Evolutionary conservation across 2,113 vertebrate species (phyloP).

Genomic region (Xiphophorus hellerii): DNA sequence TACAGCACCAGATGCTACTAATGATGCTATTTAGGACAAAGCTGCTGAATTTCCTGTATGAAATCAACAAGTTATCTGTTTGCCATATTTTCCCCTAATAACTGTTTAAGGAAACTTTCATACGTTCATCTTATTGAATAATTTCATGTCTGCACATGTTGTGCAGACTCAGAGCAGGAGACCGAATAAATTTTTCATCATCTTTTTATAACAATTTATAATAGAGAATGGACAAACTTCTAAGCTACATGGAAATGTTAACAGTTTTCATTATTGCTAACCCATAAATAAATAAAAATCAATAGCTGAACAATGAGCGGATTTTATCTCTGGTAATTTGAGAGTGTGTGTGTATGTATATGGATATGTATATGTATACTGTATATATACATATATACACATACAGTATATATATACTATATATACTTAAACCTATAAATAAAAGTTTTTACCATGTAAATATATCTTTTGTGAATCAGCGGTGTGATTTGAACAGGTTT

Average conservation of each 20-base stretch:
- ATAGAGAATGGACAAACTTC: neutral
- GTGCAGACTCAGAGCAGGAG: neutral
- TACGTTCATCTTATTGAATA: neutral
- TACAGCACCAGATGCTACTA: too few species aligned
- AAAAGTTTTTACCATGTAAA: neutral
- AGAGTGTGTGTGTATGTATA: too few species aligned
- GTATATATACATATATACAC: too few species aligned
- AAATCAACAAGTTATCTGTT: too few species aligned
- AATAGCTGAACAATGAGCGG: neutral
- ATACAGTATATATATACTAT: too few species aligned
- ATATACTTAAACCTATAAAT: neutral
- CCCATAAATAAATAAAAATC: neutral
- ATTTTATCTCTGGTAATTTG: neutral
- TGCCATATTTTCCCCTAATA: too few species aligned
- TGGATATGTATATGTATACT: too few species aligned
- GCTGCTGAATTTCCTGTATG: too few species aligned
- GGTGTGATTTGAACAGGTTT: neutral
- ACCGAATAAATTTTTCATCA: neutral
- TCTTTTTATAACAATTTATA: neutral
- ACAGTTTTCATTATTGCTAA: neutral
- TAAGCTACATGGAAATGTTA: neutral
- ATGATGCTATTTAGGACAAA: too few species aligned
- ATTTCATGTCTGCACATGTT: neutral
- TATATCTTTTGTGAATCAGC: constrained; percentile 16
- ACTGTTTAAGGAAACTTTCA: neutral